Conservation (phyloP, 1,140 invertebrate species). For the Papilio dardanus region DNA sequence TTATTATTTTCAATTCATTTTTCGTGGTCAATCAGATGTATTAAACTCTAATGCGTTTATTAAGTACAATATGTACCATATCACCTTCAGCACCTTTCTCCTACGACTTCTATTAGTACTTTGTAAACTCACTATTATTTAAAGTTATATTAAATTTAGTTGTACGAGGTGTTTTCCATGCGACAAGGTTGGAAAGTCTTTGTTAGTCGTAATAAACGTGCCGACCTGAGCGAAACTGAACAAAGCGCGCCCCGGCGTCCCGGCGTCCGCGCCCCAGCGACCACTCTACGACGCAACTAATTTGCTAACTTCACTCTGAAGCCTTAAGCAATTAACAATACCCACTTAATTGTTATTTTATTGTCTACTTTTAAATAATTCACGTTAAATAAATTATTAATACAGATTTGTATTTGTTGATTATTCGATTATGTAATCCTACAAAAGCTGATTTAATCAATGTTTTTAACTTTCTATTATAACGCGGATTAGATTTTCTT, state of each 20-base stretch:
- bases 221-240: background rate
- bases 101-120: background rate
- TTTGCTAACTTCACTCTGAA: constrained; percentile 36
- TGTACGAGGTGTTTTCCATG: constrained; percentile 7
- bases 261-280: constrained; percentile 7
- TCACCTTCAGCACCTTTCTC: too few relatives aligned
- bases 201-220: constrained; percentile 20
- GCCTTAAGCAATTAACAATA: constrained; percentile 20
- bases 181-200: constrained; percentile 7
- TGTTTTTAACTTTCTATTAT: background rate
- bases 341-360: constrained; percentile 32
- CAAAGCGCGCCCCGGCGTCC: constrained; percentile 11
- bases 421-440: background rate
- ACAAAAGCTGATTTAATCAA: background rate
- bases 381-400: background rate
- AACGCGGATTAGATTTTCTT: background rate
- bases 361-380: constrained; percentile 13
- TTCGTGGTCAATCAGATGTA: too few relatives aligned
- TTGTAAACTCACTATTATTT: background rate
- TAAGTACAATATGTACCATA: too few relatives aligned
- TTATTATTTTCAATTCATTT: too few relatives aligned
- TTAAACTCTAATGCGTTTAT: too few relatives aligned
- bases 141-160: constrained; percentile 20
- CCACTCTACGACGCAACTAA: constrained; percentile 30
- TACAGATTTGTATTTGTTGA: background rate